Base-by-base conservation (phyloP, 2,888 invertebrate species). In the Drosophila lacicola region DNA sequence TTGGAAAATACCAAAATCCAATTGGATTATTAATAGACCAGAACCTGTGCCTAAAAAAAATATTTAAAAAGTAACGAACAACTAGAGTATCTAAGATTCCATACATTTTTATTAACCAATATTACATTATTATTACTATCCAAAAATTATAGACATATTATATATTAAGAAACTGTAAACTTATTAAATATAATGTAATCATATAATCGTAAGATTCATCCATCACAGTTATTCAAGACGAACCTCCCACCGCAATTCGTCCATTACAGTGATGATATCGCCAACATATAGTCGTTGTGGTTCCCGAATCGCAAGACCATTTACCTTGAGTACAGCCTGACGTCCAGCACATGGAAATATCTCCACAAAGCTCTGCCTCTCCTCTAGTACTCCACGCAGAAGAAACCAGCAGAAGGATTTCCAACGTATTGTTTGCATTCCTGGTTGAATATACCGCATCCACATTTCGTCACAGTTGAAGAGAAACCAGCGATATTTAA, bases 351-450 rank as follows among this genome's bases (percentile, higher is more conserved):
- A 17, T 6, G 56, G 39, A 3, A 47, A 19, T n/a, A 57, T 57
- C 39, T 57, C 46, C n/a, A 29, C 46, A 57, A 29, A 57, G n/a
- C 37, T 39, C 14, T 39, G 45, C n/a, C 19, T 5, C 5, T 19
- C 56, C 13, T n/a, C 17, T 9, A 13, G 13, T 2, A 47, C 17
- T 8, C 46, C 46, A n/a, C 46, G n/a, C 17, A 56, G 25, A 6
- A 13, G 9, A 37, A 56, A 56, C 45, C 56, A 46, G 37, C 17
- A 25, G 17, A n/a, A 37, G 9, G 56, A 36, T 56, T 46, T 37
- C 56, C 45, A 46, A 17, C 21, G 21, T 37, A 56, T 46, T 6
- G 36, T 36, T 29, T 56, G 46, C 13, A 46, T 3, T 5, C 56
- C 56, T 0, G 37, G 29, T 13, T 14, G 8, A 37, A 56, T 17